Conservation (phyloP, 92 coral and sea anemone genomes). For the Plumapathes pennacea region DNA sequence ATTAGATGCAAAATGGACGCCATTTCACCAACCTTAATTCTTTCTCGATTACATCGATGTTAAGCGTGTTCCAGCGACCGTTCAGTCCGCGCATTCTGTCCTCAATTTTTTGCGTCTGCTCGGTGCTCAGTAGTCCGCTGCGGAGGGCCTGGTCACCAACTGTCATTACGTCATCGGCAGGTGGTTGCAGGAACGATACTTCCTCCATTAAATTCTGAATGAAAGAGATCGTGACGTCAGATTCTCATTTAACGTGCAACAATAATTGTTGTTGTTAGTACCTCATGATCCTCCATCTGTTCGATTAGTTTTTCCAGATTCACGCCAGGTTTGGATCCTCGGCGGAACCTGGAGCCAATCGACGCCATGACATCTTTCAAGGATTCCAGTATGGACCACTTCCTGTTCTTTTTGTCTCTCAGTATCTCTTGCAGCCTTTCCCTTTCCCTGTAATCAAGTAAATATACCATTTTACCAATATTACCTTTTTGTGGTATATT, state of each 20-base stretch:
- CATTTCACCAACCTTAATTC: conserved; percentile 80
- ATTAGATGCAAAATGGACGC: too few species aligned
- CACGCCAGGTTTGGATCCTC: conserved; percentile 54
- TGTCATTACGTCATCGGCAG: conserved; percentile 53
- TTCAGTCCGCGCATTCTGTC: conserved; percentile 46
- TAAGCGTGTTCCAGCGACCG: conserved; percentile 63
- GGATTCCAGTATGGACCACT: conserved; percentile 79
- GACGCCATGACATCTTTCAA: conserved; percentile 63
- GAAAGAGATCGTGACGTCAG: not conserved
- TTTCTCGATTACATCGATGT: conserved; percentile 54
- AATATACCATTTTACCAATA: too few species aligned
- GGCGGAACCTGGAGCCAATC: conserved; percentile 57
- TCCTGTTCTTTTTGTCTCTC: conserved; percentile 66
- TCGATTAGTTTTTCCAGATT: conserved; percentile 68
- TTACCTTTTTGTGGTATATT: too few species aligned
- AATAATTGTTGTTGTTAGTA: too few species aligned
- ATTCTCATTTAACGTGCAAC: too few species aligned
- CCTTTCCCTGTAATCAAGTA: conserved; percentile 57
- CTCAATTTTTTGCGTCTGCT: conserved; percentile 42
- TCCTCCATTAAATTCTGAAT: conserved; percentile 69
- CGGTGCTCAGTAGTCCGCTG: conserved; percentile 36
- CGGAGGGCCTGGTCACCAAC: conserved; percentile 37
- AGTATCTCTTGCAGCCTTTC: conserved; percentile 64
- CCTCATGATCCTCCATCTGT: conserved; percentile 78
- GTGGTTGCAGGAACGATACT: conserved; percentile 52